Base-by-base conservation (phyloP, 2,888 invertebrate species). In the Panzeria rudis region DNA sequence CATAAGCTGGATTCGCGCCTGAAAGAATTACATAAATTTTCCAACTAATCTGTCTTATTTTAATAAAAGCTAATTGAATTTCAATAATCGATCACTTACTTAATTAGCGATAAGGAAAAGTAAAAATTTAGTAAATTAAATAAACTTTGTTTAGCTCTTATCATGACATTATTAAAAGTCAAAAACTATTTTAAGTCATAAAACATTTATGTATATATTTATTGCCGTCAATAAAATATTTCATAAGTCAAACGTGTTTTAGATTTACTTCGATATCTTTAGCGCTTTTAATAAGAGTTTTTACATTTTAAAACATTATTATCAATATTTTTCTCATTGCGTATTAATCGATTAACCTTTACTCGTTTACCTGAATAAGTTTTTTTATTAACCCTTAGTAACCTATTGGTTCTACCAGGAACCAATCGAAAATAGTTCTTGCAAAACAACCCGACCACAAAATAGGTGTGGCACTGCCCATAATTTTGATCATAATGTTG, bases 201-300 rank as follows among this genome's bases (percentile, higher is more conserved):
- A 23, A 23, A 25, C 15, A 64, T 44, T 47, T 29, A 5, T 29
- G 5, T 29, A 4, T 29, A 29, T 29, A 2, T 29, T 64, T 25
- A 44, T n/a, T n/a, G 44, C n/a, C 44, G 4, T 15, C 44, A 38
- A 38, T 11, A 38, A 38, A 38, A 38, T 38, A 38, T 38, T 38
- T 38, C 38, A 38, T 11, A 38, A 38, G 38, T 38, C 11, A 9
- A 35, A 9, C 11, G 35, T 62, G 3, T 71, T 17, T 71, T 29
- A 29, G 29, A 4, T 29, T 29, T 29, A 29, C 29, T 44, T n/a
- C 41, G 29, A 72, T 64, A 68, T 62, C 13, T 83, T 83, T 25
- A 64, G 11, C 47, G 38, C 7, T 44, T 44, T 44, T 44, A 44
- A 5, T n/a, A 44, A 9, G 8, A 44, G 0, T 44, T 17, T 17